Evolutionary conservation across 2,888 invertebrate species (phyloP).

Genomic region (Protonemura montana): DNA sequence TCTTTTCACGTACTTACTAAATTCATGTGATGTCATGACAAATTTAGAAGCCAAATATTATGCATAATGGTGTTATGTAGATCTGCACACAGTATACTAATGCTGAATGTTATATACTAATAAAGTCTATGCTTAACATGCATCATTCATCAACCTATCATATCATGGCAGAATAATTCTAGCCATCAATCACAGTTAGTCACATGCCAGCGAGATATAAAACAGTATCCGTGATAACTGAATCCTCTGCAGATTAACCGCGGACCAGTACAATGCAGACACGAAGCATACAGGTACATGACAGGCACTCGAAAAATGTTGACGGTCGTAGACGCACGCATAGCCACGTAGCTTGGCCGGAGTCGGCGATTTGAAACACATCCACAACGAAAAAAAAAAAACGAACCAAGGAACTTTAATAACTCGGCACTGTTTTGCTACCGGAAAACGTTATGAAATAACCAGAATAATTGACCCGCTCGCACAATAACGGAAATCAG

Average conservation of each 20-base stretch:
- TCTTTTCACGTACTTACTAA: no score
- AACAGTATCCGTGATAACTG: conserved; percentile 16
- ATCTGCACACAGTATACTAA: background rate
- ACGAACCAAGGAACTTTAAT: background rate
- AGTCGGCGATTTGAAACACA: background rate
- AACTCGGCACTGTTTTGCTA: background rate
- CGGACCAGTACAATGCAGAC: background rate
- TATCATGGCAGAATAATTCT: conserved; percentile 20
- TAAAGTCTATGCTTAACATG: conserved; percentile 18
- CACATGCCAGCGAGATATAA: conserved; percentile 15
- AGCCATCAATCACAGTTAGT: conserved; percentile 29
- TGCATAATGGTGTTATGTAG: background rate
- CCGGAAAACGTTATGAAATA: background rate
- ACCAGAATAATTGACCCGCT: background rate
- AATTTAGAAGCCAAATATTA: background rate
- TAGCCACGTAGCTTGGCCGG: background rate
- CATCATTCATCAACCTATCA: conserved; percentile 27
- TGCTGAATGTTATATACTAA: background rate
- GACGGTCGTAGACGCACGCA: background rate
- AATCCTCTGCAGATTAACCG: conserved; percentile 13
- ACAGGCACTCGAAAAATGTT: background rate
- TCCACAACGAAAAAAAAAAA: background rate
- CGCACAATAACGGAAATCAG: conserved; percentile 7
- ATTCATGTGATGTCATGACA: background rate
- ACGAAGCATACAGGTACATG: background rate